Evolutionary conservation across 1,140 invertebrate genomes (phyloP), one percentile per base, ranked within the genome.

Genomic region (Drosophila kurseongensis): DNA sequence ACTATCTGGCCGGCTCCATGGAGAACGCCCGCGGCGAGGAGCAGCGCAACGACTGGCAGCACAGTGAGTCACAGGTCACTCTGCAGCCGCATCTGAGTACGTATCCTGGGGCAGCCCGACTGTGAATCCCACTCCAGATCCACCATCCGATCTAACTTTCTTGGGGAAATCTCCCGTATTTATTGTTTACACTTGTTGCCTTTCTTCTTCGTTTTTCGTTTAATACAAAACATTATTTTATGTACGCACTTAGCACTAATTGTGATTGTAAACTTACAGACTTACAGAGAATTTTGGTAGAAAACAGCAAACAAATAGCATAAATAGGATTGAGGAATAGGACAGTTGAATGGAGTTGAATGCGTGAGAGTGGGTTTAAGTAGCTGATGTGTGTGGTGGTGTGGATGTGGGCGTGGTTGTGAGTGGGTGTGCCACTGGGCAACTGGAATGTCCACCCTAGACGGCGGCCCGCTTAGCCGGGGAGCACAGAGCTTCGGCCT

Each of bases 31-130:
- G 93, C 14, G 94, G 94, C 38, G 95, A 96, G 71, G 95, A 96
- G 89, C 95, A 95, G 12, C 94, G 95, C 79, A 95, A 95, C 47
- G 96, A 96, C 81, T 97, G 96, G 96, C 96, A 97, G 93, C 96
- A 96, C 92, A 94, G 96, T 97, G 94, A 95, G 95, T 94, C 81
- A 45, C 88, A 92, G 85, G 83, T 90, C 71, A 91, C 92, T 76
- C 85, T 92, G 90, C 92, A 92, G 88, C 91, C 91, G 57, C 91
- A 92, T 92, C 80, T 92, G 81, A 91, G 91, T 92, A 92, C 83
- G 91, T 88, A 92, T 92, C 82, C 80, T 78, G 90, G 90, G 82
- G 79, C 90, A 91, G 84, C 75, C 81, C 77, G 65, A 65, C n/a
- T 57, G 50, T 27, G 16, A 51, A 69, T 59, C 41, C 67, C 45